Conservation (phyloP, 1,140 invertebrate species). For the Lamellibrachia luymesi region DNA sequence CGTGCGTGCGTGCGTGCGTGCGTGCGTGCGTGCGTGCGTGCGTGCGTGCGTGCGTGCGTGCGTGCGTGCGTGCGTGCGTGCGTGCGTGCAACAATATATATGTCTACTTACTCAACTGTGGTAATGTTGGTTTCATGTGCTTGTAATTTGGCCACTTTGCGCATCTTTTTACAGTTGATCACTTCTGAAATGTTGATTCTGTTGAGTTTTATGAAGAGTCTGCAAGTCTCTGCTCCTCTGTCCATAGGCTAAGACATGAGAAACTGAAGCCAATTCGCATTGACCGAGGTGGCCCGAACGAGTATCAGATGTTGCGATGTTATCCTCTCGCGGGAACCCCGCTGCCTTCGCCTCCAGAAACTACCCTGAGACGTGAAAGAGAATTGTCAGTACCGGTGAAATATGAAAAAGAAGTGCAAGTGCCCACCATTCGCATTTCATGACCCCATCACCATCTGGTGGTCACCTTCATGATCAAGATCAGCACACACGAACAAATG, state of each 20-base stretch:
- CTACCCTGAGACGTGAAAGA: slow-evolving; percentile 1
- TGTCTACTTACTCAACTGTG: no score
- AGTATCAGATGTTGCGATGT: slow-evolving; percentile 52
- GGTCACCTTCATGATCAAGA: neutral
- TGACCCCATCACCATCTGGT: neutral
- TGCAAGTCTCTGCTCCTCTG: neutral
- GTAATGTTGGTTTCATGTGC: no score
- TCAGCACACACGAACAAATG: neutral
- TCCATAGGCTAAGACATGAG: slow-evolving; percentile 52
- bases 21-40: neutral
- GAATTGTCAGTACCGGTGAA: neutral
- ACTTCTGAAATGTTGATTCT: neutral
- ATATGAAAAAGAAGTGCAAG: neutral
- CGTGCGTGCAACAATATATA: neutral
- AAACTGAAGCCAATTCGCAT: slow-evolving; percentile 48
- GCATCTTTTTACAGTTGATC: neutral
- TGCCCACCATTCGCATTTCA: neutral
- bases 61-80: neutral
- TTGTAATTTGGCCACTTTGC: no score
- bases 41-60: neutral
- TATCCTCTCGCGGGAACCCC: slow-evolving; percentile 44
- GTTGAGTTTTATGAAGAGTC: no score
- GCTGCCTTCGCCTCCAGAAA: slow-evolving; percentile 36
- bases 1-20: slow-evolving; percentile 10
- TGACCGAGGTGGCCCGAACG: slow-evolving; percentile 50